These are phyloP conservation scores for Aphis craccivora DNA, from an alignment of 1,140 invertebrate species.

Conservation along the genomic window DNA sequence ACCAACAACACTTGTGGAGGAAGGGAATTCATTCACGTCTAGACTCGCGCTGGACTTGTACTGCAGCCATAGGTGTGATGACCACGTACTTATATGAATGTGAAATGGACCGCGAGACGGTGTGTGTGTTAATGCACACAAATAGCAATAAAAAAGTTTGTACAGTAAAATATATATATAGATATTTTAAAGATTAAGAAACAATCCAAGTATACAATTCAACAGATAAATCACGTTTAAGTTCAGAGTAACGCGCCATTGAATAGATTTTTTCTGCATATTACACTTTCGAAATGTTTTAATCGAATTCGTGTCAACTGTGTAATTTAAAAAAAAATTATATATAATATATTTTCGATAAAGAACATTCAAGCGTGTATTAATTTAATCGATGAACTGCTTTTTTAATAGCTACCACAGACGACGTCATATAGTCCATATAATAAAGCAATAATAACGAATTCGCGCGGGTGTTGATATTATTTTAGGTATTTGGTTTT, in stretches of 20 bases:
- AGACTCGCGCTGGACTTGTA: neutral
- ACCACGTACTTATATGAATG: neutral
- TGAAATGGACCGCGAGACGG: neutral
- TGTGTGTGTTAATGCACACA: neutral
- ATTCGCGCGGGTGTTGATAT: neutral
- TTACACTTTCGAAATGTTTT: neutral
- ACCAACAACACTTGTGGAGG: neutral
- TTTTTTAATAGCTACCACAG: neutral
- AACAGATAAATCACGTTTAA: neutral
- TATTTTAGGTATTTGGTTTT: conserved; percentile 3
- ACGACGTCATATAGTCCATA: neutral
- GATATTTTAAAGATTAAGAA: neutral
- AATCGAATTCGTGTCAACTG: neutral
- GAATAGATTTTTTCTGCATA: neutral
- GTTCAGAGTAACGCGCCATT: neutral
- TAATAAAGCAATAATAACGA: neutral
- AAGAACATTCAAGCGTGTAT: neutral
- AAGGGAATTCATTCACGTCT: neutral
- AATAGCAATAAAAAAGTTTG: neutral
- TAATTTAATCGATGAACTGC: neutral
- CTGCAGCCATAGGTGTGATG: neutral
- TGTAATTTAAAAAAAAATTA: neutral
- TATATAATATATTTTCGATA: neutral
- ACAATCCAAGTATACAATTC: neutral
- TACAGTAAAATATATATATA: neutral